Percentiles rank a stretch among this genome's conserved stretches.
Evolutionary conservation across 37 sponge, comb jelly and placozoan genomes (phyloP).

Genomic region (Axinella damicornis): DNA sequence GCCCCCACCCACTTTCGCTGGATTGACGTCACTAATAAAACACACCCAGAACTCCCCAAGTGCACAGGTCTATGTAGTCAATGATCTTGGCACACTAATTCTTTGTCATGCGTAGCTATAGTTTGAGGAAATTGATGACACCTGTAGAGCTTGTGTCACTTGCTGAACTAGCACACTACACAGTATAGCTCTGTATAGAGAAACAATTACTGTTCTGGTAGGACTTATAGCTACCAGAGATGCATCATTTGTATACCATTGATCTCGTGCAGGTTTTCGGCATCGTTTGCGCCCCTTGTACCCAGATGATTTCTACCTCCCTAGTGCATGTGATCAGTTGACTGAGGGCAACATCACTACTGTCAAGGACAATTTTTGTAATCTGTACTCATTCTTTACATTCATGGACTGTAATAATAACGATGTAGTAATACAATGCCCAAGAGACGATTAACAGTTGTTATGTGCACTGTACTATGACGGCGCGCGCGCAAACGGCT

Average conservation of each 20-base stretch:
- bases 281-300: conserved; percentile 2
- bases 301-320: conserved; percentile 2
- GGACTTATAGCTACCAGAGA: too few species aligned
- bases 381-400: background rate
- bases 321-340: background rate
- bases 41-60: conserved; percentile 14
- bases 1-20: conserved; percentile 6
- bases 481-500: too few species aligned
- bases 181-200: too few species aligned
- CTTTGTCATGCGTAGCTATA: too few species aligned
- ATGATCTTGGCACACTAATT: too few species aligned
- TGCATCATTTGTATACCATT: too few species aligned
- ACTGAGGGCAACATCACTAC: background rate
- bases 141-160: too few species aligned
- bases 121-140: too few species aligned
- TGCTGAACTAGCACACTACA: too few species aligned
- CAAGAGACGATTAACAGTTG: background rate
- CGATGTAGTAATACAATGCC: conserved; percentile 12
- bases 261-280: conserved; percentile 6
- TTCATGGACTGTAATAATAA: background rate
- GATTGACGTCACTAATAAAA: conserved; percentile 26
- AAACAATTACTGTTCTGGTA: too few species aligned
- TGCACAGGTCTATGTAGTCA: conserved; percentile 2
- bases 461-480: too few species aligned
- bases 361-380: conserved; percentile 7